Percentiles rank a stretch among this genome's conserved stretches.
These are phyloP conservation scores for Nebria salina DNA, from an alignment of 2,888 invertebrate genomes.

Conservation along the genomic window DNA sequence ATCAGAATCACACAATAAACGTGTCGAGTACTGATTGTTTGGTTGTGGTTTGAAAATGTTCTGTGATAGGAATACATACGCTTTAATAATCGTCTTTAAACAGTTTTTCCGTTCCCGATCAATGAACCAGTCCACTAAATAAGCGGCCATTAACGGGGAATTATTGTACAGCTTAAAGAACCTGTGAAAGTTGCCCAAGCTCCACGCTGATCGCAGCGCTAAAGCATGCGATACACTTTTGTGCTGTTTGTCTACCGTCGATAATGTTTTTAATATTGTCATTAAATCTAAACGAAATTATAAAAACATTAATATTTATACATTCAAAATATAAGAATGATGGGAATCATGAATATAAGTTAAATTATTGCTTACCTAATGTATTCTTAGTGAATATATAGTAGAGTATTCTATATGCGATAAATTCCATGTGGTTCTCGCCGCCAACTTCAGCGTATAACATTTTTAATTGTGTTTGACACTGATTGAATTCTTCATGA, in stretches of 20 bases:
- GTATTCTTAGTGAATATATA: slow-evolving; percentile 98
- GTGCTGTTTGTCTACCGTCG: slow-evolving; percentile 80
- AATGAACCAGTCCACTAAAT: slow-evolving; percentile 98
- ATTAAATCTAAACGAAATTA: slow-evolving; percentile 82
- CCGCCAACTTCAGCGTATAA: slow-evolving; percentile 84
- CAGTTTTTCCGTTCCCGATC: slow-evolving; percentile 93
- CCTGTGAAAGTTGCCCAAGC: slow-evolving; percentile 88
- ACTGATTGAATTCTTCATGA: slow-evolving; percentile 99
- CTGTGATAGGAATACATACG: slow-evolving; percentile 78
- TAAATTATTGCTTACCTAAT: slow-evolving; percentile 73
- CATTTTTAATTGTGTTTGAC: slow-evolving; percentile 97
- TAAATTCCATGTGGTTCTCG: slow-evolving; percentile 88
- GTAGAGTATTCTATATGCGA: slow-evolving; percentile 95
- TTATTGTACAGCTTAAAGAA: slow-evolving; percentile 90
- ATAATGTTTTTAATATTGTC: slow-evolving; percentile 85
- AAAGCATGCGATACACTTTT: slow-evolving; percentile 87
- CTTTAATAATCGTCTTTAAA: slow-evolving; percentile 91
- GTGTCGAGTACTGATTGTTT: background rate
- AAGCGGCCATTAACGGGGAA: slow-evolving; percentile 95
- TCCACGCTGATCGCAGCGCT: slow-evolving; percentile 91
- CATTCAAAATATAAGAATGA: slow-evolving; percentile 10
- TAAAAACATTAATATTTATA: background rate
- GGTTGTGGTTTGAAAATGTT: background rate
- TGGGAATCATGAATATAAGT: slow-evolving; percentile 4
- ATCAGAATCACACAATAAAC: slow-evolving; percentile 1